Conservation (phyloP, 2,797 vertebrate species). For the Glyptemys insculpta region DNA sequence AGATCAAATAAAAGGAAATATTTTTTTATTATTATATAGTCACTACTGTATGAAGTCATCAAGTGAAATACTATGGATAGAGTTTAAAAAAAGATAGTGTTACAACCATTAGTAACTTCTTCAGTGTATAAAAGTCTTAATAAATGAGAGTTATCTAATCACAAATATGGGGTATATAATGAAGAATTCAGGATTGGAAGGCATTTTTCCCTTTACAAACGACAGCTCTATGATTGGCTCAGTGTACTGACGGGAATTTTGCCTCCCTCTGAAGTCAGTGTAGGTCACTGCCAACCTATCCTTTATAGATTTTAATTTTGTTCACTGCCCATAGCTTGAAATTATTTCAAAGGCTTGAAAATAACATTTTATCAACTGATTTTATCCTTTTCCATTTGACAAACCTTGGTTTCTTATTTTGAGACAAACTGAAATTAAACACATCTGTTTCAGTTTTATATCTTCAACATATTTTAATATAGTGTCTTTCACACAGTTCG, state of each 20-base stretch:
- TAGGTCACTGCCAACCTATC: slow-evolving; percentile 52
- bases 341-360: slow-evolving; percentile 75
- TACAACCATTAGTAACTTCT: slow-evolving; percentile 30
- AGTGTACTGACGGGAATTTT: slow-evolving; percentile 46
- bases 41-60: slow-evolving; percentile 8
- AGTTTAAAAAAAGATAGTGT: slow-evolving; percentile 40
- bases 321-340: slow-evolving; percentile 67
- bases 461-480: slow-evolving; percentile 35
- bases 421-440: slow-evolving; percentile 73
- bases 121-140: slow-evolving; percentile 3
- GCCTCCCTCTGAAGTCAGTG: slow-evolving; percentile 17
- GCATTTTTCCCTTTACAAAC: neutral
- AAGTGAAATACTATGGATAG: slow-evolving; percentile 28
- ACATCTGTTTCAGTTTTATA: slow-evolving; percentile 75
- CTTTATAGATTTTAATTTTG: slow-evolving; percentile 71
- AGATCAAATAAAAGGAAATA: slow-evolving; percentile 40
- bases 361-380: slow-evolving; percentile 73
- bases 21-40: neutral
- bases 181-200: neutral
- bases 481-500: slow-evolving; percentile 14
- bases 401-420: slow-evolving; percentile 66
- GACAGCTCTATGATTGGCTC: neutral
- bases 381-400: slow-evolving; percentile 71
- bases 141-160: slow-evolving; percentile 29
- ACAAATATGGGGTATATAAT: neutral